Evolutionary conservation across 2,113 vertebrate genomes (phyloP), one percentile per base, ranked within the genome.

Genomic region (Arizona elegans): DNA sequence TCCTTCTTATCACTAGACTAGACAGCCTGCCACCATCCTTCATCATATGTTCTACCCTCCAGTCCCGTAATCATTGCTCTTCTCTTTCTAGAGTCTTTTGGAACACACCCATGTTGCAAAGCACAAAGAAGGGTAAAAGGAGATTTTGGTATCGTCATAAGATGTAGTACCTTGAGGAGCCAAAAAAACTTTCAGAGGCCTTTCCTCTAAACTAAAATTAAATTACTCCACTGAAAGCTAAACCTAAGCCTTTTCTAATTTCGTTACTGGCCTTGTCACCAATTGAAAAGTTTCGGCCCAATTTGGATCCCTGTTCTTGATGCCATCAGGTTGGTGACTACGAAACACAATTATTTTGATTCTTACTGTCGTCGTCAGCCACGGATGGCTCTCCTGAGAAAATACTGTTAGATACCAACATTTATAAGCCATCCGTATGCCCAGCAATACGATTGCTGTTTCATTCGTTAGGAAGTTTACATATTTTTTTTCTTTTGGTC

Each of bases 151-250:
- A 93, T 94, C 86, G 90, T 90, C 93, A 56, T 90, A 0, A 70
- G 65, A 86, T 0, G 38, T 90, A 95, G 95, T 96, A 95, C 95
- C 94, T 94, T 26, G 70, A 90, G 53, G 0, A 89, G 94, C 94
- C 95, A 58, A 23, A 94, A 96, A 94, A 96, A 94, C 94, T 96
- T 96, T 95, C 96, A 96, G 93, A 92, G 53, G 95, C 95, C 94
- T 94, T 94, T 97, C 86, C 59, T 54, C 29, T 62, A 94, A 62
- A 81, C 85, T 33, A 62, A 8, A 65, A 29, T 29, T 29, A 65
- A 65, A 65, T 65, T 65, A 70, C 62, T 70, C n/a, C 15, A 70
- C 11, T 70, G 13, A 26, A 59, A 70, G 3, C 59, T 62, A 62
- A 70, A 4, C 11, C 11, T 13, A 70, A n/a, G 5, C 62, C 29